phyloP scores from a whole-genome alignment of 2,113 vertebrate species.

The Nibea albiflora region DNA sequence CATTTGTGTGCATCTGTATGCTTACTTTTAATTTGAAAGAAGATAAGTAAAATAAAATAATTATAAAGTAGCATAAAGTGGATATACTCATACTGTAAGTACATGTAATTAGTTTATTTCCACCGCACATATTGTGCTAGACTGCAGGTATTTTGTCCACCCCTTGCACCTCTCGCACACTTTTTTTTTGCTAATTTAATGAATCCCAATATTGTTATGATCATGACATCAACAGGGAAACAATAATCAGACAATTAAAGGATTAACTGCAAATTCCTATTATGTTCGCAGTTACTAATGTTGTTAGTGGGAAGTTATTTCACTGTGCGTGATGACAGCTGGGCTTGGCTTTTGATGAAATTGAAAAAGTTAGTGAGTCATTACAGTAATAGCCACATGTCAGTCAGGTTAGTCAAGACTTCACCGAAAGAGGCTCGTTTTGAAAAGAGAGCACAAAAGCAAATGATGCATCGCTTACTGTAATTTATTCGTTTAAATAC shows the following conservation, averaged over 20 bases:
- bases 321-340: not conserved
- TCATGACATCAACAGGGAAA: not conserved
- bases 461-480: slow-evolving; percentile 1
- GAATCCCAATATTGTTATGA: not conserved
- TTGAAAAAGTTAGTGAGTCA: no score
- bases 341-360: not conserved
- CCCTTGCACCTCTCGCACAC: not conserved
- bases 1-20: not conserved
- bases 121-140: not conserved
- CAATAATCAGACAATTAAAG: not conserved
- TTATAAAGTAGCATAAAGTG: not conserved
- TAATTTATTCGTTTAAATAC: slow-evolving; percentile 69
- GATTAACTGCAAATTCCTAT: not conserved
- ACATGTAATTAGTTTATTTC: not conserved
- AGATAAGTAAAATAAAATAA: not conserved
- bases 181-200: no score
- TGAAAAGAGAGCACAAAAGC: not conserved
- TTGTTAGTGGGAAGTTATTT: not conserved
- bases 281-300: not conserved
- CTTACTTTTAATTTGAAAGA: not conserved
- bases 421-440: not conserved
- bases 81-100: not conserved
- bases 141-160: not conserved
- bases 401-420: not conserved
- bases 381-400: not conserved